Evolutionary conservation across 2,113 vertebrate species (phyloP).

Genomic region (Lipophrys pholis): DNA sequence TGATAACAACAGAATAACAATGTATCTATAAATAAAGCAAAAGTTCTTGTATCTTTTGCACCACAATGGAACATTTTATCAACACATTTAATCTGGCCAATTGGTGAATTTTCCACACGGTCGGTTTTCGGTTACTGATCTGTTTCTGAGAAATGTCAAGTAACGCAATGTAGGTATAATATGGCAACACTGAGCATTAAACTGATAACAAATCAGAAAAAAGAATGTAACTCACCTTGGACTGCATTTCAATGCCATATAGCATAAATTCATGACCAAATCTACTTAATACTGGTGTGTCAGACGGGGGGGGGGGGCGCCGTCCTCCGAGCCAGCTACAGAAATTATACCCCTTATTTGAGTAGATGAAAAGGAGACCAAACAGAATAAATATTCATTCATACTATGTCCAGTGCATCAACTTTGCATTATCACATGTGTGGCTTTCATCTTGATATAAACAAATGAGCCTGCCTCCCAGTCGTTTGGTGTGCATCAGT

Average conservation of each 20-base stretch:
- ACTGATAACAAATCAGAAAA: not conserved
- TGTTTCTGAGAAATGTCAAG: conserved; percentile 27
- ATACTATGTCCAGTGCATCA: conserved; percentile 58
- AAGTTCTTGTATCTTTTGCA: too few species aligned
- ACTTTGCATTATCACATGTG: conserved; percentile 48
- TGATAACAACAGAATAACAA: too few species aligned
- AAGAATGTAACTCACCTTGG: conserved; percentile 56
- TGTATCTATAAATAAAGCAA: too few species aligned
- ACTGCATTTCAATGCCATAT: conserved; percentile 39
- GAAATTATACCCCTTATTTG: conserved; percentile 41
- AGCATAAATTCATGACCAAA: conserved; percentile 57
- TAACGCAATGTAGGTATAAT: conserved; percentile 43
- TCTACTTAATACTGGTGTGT: conserved; percentile 65
- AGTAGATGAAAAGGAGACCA: conserved; percentile 65
- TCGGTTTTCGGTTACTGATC: conserved; percentile 23
- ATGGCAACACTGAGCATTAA: conserved; percentile 43
- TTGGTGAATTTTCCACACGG: not conserved
- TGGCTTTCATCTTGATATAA: conserved; percentile 66
- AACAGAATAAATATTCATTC: conserved; percentile 61
- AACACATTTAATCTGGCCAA: too few species aligned
- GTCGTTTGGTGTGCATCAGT: conserved; percentile 63
- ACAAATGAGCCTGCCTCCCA: conserved; percentile 56
- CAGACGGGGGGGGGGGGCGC: conserved; percentile 42
- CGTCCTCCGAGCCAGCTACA: conserved; percentile 51
- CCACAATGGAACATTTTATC: too few species aligned